Conservation (phyloP, 2,113 vertebrate species). For the Caranx ignobilis region DNA sequence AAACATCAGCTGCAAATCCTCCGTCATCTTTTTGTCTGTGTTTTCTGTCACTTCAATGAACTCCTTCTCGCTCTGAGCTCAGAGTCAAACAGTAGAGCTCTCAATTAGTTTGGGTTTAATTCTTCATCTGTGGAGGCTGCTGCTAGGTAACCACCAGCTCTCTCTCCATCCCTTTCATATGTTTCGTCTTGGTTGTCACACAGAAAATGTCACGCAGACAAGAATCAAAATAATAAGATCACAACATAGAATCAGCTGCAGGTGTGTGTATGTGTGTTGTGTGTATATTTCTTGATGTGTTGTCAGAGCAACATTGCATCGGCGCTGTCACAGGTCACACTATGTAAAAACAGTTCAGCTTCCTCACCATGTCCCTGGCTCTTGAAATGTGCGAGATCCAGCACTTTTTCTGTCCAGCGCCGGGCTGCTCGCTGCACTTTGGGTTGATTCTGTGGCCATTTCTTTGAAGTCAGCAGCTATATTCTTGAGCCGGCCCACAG, state of each 20-base stretch:
- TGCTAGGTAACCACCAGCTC: too few species aligned
- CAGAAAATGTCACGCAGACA: too few species aligned
- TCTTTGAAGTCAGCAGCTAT: slow-evolving; percentile 59
- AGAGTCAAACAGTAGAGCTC: too few species aligned
- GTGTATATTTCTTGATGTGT: not conserved
- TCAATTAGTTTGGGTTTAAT: too few species aligned
- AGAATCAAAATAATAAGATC: too few species aligned
- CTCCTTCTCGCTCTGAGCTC: too few species aligned
- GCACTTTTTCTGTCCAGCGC: not conserved
- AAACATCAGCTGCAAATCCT: too few species aligned
- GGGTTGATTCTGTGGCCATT: not conserved
- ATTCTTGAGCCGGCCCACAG: slow-evolving; percentile 17
- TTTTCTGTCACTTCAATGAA: too few species aligned
- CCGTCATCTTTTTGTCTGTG: too few species aligned
- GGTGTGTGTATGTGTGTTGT: not conserved
- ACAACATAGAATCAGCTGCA: not conserved
- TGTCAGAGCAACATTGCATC: not conserved
- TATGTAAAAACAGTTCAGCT: not conserved
- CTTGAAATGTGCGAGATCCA: slow-evolving; percentile 11
- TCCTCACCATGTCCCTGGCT: not conserved
- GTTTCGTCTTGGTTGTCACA: too few species aligned
- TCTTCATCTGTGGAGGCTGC: too few species aligned
- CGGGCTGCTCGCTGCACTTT: not conserved
- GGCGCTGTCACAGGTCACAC: slow-evolving; percentile 2
- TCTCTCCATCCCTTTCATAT: not conserved